Evolutionary conservation across 2,113 vertebrate genomes (phyloP), one percentile per base, ranked within the genome.

Genomic region (Leptobrachium leishanense): DNA sequence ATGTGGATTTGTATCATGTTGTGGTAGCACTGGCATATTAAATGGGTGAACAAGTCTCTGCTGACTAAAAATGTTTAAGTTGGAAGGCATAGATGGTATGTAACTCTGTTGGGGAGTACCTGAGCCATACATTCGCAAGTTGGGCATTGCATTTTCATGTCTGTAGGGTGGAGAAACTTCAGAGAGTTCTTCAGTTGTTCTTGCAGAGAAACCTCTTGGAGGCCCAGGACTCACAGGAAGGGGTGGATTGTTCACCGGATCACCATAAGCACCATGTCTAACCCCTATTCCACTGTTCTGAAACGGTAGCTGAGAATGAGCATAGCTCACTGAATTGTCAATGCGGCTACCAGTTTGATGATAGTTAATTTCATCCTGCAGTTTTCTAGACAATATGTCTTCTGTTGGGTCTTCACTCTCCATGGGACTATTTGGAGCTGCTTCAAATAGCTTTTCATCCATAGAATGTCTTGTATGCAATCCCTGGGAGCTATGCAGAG

Each of bases 321-420:
- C 20, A 7, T 53, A 15, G 42, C 72, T 83, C 5, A 43, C 76
- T 39, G 42, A 66, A 54, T 85, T 89, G 81, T 90, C 90, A 74
- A 89, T 83, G 7, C 86, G 50, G 80, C 74, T 89, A 80, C 97
- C 96, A 0, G 54, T 70, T 0, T 77, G 82, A 43, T 99, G 97
- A 83, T 99, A 99, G 84, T 91, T 87, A 41, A 92, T 83, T 85
- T 98, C 96, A 3, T 84, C 85, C 8, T 89, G 78, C n/a, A 98
- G 92, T 83, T 98, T 98, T 2, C 80, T 85, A 71, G 90, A 85
- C 11, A 95, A 85, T 3, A 43, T 59, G 8, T 13, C 0, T 1
- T 6, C 84, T 0, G 81, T 84, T 20, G 68, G 73, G 66, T 90
- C 87, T 0, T 87, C 83, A 59, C 72, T 90, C 85, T 98, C 95